A percentile compares a stretch with the other conserved stretches of the same genome.
phyloP scores from a whole-genome alignment of 2,113 vertebrate species.

The Ophthalmolycus amberensis region DNA sequence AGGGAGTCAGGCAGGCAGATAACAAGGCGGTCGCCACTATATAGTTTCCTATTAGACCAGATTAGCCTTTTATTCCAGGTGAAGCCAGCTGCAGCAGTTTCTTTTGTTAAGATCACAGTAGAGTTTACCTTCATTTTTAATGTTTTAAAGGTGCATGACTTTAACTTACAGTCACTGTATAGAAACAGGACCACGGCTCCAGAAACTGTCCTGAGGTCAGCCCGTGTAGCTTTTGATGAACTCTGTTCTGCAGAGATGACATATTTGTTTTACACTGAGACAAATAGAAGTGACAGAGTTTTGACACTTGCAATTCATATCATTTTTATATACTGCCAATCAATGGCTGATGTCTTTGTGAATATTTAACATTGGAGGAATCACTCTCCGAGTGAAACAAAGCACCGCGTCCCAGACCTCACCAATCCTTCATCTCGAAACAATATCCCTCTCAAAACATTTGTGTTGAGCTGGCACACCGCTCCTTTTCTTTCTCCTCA shows the following conservation, averaged over 20 bases:
- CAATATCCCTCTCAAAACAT: not conserved
- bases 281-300: slow-evolving; percentile 24
- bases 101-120: not conserved
- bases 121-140: not conserved
- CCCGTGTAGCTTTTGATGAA: not conserved
- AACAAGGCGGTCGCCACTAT: slow-evolving; percentile 13
- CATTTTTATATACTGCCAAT: slow-evolving; percentile 1
- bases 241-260: not conserved
- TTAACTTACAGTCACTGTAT: not conserved
- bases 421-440: not conserved
- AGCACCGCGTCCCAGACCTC: not conserved
- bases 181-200: not conserved
- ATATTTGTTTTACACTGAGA: not conserved
- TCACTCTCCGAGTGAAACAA: not conserved
- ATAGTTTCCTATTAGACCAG: slow-evolving; percentile 21
- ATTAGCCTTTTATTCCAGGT: slow-evolving; percentile 31
- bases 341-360: not conserved
- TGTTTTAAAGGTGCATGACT: not conserved
- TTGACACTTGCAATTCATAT: slow-evolving; percentile 2
- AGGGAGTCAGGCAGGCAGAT: slow-evolving; percentile 23
- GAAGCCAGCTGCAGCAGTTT: slow-evolving; percentile 28
- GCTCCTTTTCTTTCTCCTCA: slow-evolving; percentile 6
- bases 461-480: not conserved
- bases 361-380: not conserved
- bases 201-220: not conserved